A percentile compares a stretch with the other conserved stretches of the same genome.
phyloP scores from a whole-genome alignment of 2,113 vertebrate species.

The Chionis minor region DNA sequence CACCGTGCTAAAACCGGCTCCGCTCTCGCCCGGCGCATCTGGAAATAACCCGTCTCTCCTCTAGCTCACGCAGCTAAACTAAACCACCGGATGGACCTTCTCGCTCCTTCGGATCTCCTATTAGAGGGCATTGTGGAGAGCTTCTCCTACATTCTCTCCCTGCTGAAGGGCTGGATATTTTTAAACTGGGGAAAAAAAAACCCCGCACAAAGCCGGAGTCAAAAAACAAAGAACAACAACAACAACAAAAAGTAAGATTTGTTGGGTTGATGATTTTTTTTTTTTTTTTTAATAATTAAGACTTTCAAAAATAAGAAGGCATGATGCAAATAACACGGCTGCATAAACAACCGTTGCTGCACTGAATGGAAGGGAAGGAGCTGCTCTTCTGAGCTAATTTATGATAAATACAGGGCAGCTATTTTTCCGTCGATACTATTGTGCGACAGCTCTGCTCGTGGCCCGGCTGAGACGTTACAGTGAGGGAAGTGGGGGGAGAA shows the following conservation, averaged over 20 bases:
- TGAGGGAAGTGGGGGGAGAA: background rate
- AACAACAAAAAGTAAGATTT: constrained; percentile 14
- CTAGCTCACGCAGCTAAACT: background rate
- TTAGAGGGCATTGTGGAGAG: constrained; percentile 20
- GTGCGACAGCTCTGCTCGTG: background rate
- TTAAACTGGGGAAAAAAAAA: constrained; percentile 19
- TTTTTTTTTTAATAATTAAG: constrained; percentile 39
- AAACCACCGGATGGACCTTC: background rate
- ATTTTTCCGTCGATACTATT: background rate
- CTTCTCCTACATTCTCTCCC: background rate
- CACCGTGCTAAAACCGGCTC: background rate
- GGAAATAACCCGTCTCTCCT: background rate
- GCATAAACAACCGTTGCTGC: background rate
- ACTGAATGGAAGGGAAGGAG: constrained; percentile 10
- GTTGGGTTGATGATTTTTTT: background rate
- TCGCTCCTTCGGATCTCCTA: background rate
- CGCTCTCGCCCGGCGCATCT: rapidly evolving
- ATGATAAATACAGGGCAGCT: background rate
- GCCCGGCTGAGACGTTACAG: background rate
- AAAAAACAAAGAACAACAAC: background rate
- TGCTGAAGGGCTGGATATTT: constrained; percentile 39
- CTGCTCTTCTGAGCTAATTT: background rate
- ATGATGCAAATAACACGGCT: background rate
- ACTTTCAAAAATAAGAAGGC: constrained; percentile 44
- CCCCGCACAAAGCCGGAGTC: background rate